Conservation (phyloP, 2,888 invertebrate genomes). For the Synergus umbraculus region DNA sequence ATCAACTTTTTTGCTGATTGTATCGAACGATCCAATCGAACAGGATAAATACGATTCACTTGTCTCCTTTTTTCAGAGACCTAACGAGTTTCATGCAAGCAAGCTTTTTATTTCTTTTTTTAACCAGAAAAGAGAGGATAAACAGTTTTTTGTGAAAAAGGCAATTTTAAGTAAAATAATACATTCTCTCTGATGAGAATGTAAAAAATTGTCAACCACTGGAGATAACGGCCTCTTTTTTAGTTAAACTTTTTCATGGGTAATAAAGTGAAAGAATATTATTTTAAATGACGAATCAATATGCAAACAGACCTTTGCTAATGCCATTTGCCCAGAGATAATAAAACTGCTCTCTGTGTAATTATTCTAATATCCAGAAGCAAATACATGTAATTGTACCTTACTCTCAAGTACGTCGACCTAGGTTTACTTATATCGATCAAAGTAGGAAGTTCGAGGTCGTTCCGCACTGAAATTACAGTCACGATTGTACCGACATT, state of each 20-base stretch:
- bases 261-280: not conserved
- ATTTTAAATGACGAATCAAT: not conserved
- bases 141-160: not conserved
- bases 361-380: constrained; percentile 12
- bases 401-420: constrained; percentile 23
- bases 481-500: constrained; percentile 9
- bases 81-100: not conserved
- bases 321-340: not conserved
- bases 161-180: not conserved
- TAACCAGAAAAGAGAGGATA: not conserved
- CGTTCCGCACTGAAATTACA: constrained; percentile 42
- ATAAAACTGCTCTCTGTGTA: constrained; percentile 11
- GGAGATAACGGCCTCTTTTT: not conserved
- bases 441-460: constrained; percentile 57
- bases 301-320: not conserved
- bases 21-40: not conserved
- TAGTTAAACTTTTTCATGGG: not conserved
- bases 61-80: not conserved
- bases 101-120: not conserved
- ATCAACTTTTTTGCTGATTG: not conserved
- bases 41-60: not conserved
- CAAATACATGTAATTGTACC: constrained; percentile 27
- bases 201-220: not conserved
- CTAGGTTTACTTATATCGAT: constrained; percentile 38
- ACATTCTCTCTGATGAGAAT: no score